Percentiles rank a stretch among this genome's conserved stretches.
These are phyloP conservation scores for Coreoperca whiteheadi DNA, from an alignment of 2,113 vertebrate species.

Conservation along the genomic window DNA sequence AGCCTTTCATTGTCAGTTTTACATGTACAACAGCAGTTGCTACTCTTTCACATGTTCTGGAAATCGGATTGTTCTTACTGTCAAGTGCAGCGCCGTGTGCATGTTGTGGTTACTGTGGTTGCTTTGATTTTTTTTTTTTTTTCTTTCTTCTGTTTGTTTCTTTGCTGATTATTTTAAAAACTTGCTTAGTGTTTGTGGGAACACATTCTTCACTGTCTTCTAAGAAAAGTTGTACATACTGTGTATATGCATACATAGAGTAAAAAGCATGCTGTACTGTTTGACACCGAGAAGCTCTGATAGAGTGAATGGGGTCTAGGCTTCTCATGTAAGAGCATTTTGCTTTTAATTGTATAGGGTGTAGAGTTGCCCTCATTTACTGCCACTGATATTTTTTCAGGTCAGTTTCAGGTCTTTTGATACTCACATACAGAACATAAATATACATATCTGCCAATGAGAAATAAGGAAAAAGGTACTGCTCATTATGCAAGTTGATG, in stretches of 20 bases:
- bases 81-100: neutral
- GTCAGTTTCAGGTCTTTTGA: neutral
- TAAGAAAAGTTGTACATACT: neutral
- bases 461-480: neutral
- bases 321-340: neutral
- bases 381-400: neutral
- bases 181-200: neutral
- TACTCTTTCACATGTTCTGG: slow-evolving; percentile 37
- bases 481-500: too few relatives aligned
- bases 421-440: neutral
- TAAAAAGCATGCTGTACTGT: too few relatives aligned
- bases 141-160: neutral
- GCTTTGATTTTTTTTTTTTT: slow-evolving; percentile 32
- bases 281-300: neutral
- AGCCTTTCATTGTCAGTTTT: neutral
- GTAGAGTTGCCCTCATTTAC: neutral
- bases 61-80: slow-evolving; percentile 43
- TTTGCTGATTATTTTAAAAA: slow-evolving; percentile 21
- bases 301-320: neutral
- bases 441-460: neutral
- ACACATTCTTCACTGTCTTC: neutral
- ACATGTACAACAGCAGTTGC: neutral
- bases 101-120: slow-evolving; percentile 33
- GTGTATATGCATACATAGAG: too few relatives aligned
- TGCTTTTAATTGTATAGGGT: neutral